phyloP scores from a whole-genome alignment of 1,140 invertebrate genomes.

The Trachymyrmex septentrionalis region DNA sequence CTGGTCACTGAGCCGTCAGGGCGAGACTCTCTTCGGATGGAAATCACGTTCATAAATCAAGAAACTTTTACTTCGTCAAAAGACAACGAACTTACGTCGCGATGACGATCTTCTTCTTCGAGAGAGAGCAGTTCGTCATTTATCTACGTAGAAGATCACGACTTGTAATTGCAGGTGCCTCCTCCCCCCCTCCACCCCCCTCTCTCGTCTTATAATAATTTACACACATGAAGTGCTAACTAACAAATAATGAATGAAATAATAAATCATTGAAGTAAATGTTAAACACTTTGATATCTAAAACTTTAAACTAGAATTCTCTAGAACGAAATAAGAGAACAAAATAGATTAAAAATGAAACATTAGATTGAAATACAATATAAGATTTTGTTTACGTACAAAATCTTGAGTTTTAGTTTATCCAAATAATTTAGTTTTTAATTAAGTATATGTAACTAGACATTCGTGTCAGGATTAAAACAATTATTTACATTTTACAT shows the following conservation, averaged over 20 bases:
- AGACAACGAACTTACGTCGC: constrained; percentile 56
- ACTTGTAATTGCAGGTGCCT: constrained; percentile 32
- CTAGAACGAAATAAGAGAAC: not conserved
- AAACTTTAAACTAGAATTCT: not conserved
- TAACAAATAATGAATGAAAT: constrained; percentile 19
- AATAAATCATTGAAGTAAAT: not conserved
- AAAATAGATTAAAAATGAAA: not conserved
- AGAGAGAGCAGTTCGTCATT: constrained; percentile 50
- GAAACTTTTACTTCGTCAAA: constrained; percentile 58
- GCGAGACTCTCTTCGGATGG: constrained; percentile 46
- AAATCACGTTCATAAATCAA: constrained; percentile 63
- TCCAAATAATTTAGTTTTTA: not conserved
- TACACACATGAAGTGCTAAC: not conserved
- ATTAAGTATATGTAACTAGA: not conserved
- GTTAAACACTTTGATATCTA: not conserved
- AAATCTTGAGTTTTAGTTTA: not conserved
- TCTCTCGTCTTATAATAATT: constrained; percentile 16
- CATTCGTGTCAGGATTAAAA: not conserved
- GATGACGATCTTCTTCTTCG: constrained; percentile 58
- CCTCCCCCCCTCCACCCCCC: no score
- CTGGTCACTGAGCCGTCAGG: constrained; percentile 64
- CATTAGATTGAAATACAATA: constrained; percentile 11
- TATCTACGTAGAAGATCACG: constrained; percentile 44
- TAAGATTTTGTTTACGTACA: not conserved
- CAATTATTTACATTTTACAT: not conserved